Evolutionary conservation across 1,140 invertebrate species (phyloP), one percentile per base, ranked within the genome.

Genomic region (Zaprionus nigranus): DNA sequence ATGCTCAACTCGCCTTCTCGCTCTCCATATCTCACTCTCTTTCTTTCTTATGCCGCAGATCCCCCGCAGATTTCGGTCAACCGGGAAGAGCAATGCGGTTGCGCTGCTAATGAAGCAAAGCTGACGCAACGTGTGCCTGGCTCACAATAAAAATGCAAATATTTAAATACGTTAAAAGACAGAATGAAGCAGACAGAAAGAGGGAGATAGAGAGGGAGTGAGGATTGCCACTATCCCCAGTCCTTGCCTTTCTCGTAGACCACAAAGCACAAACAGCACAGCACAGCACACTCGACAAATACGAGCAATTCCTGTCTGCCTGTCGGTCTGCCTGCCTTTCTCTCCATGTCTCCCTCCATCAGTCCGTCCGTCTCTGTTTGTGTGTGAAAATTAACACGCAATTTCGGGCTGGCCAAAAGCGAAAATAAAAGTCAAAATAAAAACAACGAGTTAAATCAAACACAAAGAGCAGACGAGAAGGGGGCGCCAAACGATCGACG

Each of bases 341-440:
- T 34, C 15, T 34, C 11, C 20, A 12, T 17, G n/a, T 46, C 13
- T 58, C 24, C 13, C 15, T 15, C 22, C 24, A 26, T 46, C 22
- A 2, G 40, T 49, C 15, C 51, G 30, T 22, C 24, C 49, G 79
- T 66, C 74, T 69, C 57, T 49, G 40, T 72, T 54, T 87, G 78
- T 84, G 83, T 87, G 84, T 90, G 84, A 88, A 88, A 88, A 88
- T 88, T 88, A 88, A 84, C 84, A 88, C 84, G 85, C 84, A 90
- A 87, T 87, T 87, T 81, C 68, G 38, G 61, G 26, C 72, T 73
- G 75, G 49, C 59, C 78, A 72, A 82, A 77, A 75, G 57, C 60
- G 62, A 65, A 54, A 61, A 84, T 81, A 69, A 80, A 75, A 81
- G 78, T 80, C 65, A 75, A 82, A 83, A 84, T 65, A 17, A 74